These are phyloP conservation scores for Alcis repandata DNA, from an alignment of 2,888 invertebrate species.

Conservation along the genomic window DNA sequence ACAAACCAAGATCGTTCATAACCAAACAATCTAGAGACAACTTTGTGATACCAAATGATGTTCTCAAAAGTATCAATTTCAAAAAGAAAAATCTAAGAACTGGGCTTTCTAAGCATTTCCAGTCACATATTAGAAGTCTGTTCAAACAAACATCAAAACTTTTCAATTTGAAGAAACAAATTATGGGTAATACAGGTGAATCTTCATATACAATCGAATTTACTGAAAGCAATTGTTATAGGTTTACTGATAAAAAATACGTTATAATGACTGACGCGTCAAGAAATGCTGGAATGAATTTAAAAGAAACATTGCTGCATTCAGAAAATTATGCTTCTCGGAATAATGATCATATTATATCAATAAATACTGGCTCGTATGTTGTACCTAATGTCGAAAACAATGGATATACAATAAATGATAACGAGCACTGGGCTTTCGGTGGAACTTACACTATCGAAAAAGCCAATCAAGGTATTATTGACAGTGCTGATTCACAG, in stretches of 20 bases:
- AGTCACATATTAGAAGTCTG: conserved; percentile 30
- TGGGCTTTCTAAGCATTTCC: conserved; percentile 14
- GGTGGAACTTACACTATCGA: conserved; percentile 35
- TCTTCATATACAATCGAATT: conserved; percentile 59
- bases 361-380: conserved; percentile 30
- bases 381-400: conserved; percentile 14
- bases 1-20: conserved; percentile 50
- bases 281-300: conserved; percentile 5
- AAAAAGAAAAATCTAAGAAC: conserved; percentile 10
- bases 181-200: conserved; percentile 23
- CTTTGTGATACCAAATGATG: conserved; percentile 46
- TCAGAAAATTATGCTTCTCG: conserved; percentile 8
- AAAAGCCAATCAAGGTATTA: neutral
- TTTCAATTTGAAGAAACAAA: conserved; percentile 24
- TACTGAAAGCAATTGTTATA: conserved; percentile 40
- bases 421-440: conserved; percentile 7
- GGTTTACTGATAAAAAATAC: conserved; percentile 16
- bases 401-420: conserved; percentile 6
- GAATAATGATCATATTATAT: conserved; percentile 1
- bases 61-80: conserved; percentile 14
- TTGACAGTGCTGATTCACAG: conserved; percentile 1
- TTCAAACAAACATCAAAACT: conserved; percentile 33
- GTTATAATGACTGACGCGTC: neutral
- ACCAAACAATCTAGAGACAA: conserved; percentile 61
- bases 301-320: conserved; percentile 22